Evolutionary conservation across 2,113 vertebrate genomes (phyloP), one percentile per base, ranked within the genome.

Genomic region (Addax nasomaculatus): DNA sequence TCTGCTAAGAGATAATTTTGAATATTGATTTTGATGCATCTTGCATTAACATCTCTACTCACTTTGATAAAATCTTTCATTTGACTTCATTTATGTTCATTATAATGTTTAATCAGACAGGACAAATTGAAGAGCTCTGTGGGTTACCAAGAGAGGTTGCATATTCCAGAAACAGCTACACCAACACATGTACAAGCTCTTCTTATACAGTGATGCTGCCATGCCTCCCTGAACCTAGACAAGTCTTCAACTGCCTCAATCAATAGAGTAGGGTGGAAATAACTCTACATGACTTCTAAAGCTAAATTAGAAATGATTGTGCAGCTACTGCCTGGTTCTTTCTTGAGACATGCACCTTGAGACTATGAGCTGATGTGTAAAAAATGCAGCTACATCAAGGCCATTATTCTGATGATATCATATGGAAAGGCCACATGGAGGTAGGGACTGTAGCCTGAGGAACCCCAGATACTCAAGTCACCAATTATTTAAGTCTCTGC

Each of bases 101-200:
- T 91, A n/a, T 86, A 94, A 90, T 96, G 57, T 89, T 91, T 96
- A 98, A 97, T 94, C 62, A 97, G 83, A 97, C 53, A 92, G 60
- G 81, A 87, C 17, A 97, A 90, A 93, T 95, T 83, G 85, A 89
- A 84, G 79, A 80, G 47, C 10, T 45, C 73, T 55, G 0, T 84
- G n/a, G 51, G 45, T 64, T 96, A 97, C 95, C 58, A 36, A 93
- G 53, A 93, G 81, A 93, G 94, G 86, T 36, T 89, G 21, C 1
- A 45, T 97, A 89, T 96, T 95, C 45, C 29, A 93, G 55, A 87
- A 85, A 90, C 45, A 80, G 14, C 17, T 76, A 16, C 7, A 57
- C 19, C 21, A 90, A 30, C 67, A n/a, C 27, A 84, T 33, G 30
- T 36, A 55, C 8, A 11, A 49, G 33, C 17, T 81, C 23, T 96